A percentile compares a stretch with the other conserved stretches of the same genome.
phyloP scores from a whole-genome alignment of 1,140 invertebrate species.

The Anagrus nilaparvatae region DNA sequence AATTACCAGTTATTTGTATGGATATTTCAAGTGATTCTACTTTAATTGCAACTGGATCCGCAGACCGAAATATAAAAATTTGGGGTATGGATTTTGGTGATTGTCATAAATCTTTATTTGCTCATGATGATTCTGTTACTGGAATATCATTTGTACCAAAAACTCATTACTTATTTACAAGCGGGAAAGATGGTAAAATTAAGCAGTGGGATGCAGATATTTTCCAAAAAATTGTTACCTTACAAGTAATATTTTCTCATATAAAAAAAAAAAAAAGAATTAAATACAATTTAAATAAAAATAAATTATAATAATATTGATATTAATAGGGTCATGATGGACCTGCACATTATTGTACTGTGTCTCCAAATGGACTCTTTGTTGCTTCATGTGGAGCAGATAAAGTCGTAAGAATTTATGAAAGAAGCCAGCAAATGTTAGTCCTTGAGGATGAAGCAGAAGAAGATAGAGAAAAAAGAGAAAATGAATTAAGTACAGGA shows the following conservation, averaged over 20 bases:
- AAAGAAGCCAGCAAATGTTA: slow-evolving; percentile 79
- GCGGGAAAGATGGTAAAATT: slow-evolving; percentile 84
- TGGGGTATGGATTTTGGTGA: slow-evolving; percentile 99
- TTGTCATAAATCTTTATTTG: slow-evolving; percentile 79
- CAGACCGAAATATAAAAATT: slow-evolving; percentile 92
- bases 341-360: slow-evolving; percentile 62
- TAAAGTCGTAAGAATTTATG: slow-evolving; percentile 76
- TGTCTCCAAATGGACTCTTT: slow-evolving; percentile 73
- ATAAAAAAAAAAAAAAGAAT: slow-evolving; percentile 1
- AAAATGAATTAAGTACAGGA: slow-evolving; percentile 62
- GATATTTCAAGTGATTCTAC: slow-evolving; percentile 89
- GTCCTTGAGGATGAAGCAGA: slow-evolving; percentile 89
- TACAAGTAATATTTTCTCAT: slow-evolving; percentile 54
- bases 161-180: slow-evolving; percentile 90
- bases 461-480: slow-evolving; percentile 60
- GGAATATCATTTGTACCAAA: slow-evolving; percentile 77
- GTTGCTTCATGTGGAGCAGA: slow-evolving; percentile 81
- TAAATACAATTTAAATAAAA: slow-evolving; percentile 4
- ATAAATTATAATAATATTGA: slow-evolving; percentile 7
- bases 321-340: slow-evolving; percentile 61
- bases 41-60: slow-evolving; percentile 86
- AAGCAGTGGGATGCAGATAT: slow-evolving; percentile 97
- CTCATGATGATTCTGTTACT: slow-evolving; percentile 91
- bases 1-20: slow-evolving; percentile 84
- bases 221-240: slow-evolving; percentile 80